Evolutionary conservation across 1,140 invertebrate species (phyloP).

Genomic region (Sinella curviseta): DNA sequence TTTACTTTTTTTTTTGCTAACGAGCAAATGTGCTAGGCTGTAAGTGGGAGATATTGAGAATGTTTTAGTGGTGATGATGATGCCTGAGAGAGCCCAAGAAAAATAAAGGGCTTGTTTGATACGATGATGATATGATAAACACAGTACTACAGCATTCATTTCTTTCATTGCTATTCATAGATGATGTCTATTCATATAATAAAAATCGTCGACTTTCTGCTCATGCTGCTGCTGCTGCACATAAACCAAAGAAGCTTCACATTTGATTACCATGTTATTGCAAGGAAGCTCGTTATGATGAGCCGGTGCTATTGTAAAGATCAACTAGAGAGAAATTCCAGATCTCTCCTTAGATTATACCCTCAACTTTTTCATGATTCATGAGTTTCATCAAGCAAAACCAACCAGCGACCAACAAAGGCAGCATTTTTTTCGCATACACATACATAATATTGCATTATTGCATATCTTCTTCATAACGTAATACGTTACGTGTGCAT

Average conservation of each 20-base stretch:
- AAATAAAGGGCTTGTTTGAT: no score
- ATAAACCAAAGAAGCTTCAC: neutral
- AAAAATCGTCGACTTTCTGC: no score
- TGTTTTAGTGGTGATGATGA: no score
- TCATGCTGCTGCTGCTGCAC: neutral
- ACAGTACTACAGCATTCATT: no score
- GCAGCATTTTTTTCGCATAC: no score
- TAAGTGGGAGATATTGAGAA: neutral
- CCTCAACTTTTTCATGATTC: neutral
- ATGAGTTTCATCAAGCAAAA: neutral
- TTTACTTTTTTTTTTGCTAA: neutral
- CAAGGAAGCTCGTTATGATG: neutral
- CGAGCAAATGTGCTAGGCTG: neutral
- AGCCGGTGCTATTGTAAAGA: neutral
- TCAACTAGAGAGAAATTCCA: neutral
- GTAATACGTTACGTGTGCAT: neutral
- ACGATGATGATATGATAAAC: neutral
- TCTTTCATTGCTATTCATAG: no score
- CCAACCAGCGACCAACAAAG: neutral
- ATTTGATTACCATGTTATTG: neutral
- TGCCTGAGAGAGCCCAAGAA: no score
- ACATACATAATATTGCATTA: no score
- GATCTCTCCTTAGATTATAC: neutral
- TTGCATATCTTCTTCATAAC: no score
- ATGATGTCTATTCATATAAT: no score